Base-by-base conservation (phyloP, 1,140 invertebrate genomes). In the Trichonephila clavipes region DNA sequence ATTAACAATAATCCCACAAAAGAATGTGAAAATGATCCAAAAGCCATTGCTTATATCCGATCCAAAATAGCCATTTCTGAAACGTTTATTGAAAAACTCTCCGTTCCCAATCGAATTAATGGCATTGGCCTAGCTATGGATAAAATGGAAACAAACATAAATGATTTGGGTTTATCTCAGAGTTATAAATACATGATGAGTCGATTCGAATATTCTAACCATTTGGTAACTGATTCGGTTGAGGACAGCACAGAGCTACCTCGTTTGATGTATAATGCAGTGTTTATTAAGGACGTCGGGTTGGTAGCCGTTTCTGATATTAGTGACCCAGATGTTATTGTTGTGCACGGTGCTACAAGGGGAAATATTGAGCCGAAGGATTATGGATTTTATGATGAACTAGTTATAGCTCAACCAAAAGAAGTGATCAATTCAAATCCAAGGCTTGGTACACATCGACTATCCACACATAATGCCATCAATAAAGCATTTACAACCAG, bases 341-440 rank as follows among this genome's bases (percentile, higher is more conserved):
- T 87, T 2, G 24, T 87, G 0, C 10, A 18, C 18, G 85, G 85
- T 24, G 3, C 2, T 16, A 2, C 44, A 24, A 24, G 6, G 59
- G 58, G 58, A 2, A 5, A 0, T 21, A 0, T 0, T 6, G 0
- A 5, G 8, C 12, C 8, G 1, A 51, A 51, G 0, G 34, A 40
- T 40, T 44, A 82, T 19, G 34, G 81, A 44, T 82, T 44, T 82
- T 82, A 82, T 51, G 18, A 82, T 4, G 81, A 82, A 44, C 0
- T 82, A 82, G n/a, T n/a, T n/a, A n/a, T n/a, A n/a, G n/a, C n/a
- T n/a, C n/a, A n/a, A n/a, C n/a, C n/a, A n/a, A n/a, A 82, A 82
- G 81, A 82, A n/a, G 34, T 82, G 2, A n/a, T n/a, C n/a, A n/a
- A n/a, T n/a, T 2, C 44, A 0, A 10, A 28, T 21, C 44, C 24